A percentile compares a stretch with the other conserved stretches of the same genome.
Conservation (phyloP, 64 coral and sea anemone species). For the Dendronephthya gigantea region DNA sequence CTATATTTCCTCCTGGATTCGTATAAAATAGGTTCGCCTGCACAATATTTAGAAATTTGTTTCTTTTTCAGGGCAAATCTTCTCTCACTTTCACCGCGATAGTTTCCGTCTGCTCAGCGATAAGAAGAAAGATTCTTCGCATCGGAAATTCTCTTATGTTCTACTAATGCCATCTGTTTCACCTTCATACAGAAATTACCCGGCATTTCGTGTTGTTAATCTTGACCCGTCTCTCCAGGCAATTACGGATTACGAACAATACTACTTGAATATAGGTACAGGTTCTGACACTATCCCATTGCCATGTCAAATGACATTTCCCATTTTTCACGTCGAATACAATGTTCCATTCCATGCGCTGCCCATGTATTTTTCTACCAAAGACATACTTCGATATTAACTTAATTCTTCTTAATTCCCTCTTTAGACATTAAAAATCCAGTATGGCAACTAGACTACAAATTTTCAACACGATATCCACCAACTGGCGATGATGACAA, state of each 20-base stretch:
- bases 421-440: constrained; percentile 37
- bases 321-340: no score
- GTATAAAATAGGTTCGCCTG: no score
- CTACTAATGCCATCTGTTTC: constrained; percentile 49
- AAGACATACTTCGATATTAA: neutral
- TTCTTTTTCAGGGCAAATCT: constrained; percentile 48
- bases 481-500: constrained; percentile 17
- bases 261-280: constrained; percentile 65
- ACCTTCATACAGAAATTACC: constrained; percentile 56
- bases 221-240: constrained; percentile 28
- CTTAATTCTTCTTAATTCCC: neutral
- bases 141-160: constrained; percentile 6
- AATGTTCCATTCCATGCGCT: no score
- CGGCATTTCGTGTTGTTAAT: constrained; percentile 41
- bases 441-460: constrained; percentile 56
- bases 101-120: constrained; percentile 40
- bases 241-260: constrained; percentile 62
- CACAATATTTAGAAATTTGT: no score
- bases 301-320: no score
- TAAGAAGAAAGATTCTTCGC: neutral
- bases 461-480: constrained; percentile 60
- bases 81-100: constrained; percentile 57
- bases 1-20: no score
- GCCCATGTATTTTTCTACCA: no score
- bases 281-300: constrained; percentile 47